Base-by-base conservation (phyloP, 2,797 vertebrate genomes). In the Nothura maculosa region DNA sequence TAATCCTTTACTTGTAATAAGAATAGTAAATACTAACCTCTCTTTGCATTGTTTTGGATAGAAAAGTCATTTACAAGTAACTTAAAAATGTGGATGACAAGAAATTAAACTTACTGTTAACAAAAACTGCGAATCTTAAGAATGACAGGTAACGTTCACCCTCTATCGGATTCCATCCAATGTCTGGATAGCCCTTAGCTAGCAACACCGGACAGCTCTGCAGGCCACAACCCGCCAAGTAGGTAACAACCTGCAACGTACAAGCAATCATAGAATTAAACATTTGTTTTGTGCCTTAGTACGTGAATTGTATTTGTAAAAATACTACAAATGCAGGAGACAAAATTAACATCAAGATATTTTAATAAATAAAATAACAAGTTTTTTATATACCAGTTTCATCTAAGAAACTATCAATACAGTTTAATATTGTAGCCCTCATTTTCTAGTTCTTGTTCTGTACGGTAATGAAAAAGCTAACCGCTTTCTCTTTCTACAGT, bases 151-250 rank as follows among this genome's bases (percentile, higher is more conserved):
- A 99, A 69, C 99, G 99, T 91, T 99, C 99, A 63, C 99, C 99
- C 97, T 99, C 99, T 24, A 99, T 99, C n/a, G 99, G 99, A 97
- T 99, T 99, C 99, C 99, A 99, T 81, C 99, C 99, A 10, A 99
- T 98, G 58, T 99, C 99, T 48, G 99, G 99, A 89, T 99, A 99
- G 32, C 99, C 99, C 97, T 99, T 99, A 62, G 99, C 98, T 92
- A 99, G 95, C 54, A 99, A 97, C 96, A 99, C 99, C 12, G 98
- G 98, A 87, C 99, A 99, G 80, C 99, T 99, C 98, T 99, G 99
- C 27, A 99, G 98, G 30, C 99, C 99, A 94, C 99, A 99, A 81
- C 99, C 99, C 0, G 99, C 99, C 95, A 99, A 97, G 90, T 99
- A 99, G 28, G 98, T 99, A 73, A 99, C 99, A 93, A 99, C 99